phyloP scores from a whole-genome alignment of 2,888 invertebrate species.

The Lacanobia oleracea region DNA sequence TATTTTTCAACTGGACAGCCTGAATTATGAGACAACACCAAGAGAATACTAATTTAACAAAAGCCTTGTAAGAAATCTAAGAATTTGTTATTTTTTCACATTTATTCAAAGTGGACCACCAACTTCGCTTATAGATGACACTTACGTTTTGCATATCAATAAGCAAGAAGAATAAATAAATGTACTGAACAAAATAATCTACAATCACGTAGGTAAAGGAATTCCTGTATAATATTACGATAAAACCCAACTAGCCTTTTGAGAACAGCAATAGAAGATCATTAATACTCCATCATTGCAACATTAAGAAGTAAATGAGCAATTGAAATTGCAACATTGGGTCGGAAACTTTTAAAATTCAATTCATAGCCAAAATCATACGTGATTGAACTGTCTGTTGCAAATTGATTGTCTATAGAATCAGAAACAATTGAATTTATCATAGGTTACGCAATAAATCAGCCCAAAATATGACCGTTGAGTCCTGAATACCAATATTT shows the following conservation, averaged over 20 bases:
- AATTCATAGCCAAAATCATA: conserved; percentile 44
- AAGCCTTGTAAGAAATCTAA: conserved; percentile 37
- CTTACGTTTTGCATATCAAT: conserved; percentile 54
- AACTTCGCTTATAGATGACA: conserved; percentile 45
- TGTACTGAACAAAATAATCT: conserved; percentile 25
- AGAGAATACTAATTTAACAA: conserved; percentile 57
- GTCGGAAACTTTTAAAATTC: conserved; percentile 60
- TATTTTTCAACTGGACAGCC: conserved; percentile 25
- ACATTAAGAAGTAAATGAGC: conserved; percentile 56
- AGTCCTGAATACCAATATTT: conserved; percentile 61
- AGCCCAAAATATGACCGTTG: conserved; percentile 47
- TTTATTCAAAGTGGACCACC: conserved; percentile 60
- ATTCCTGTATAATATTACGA: conserved; percentile 53
- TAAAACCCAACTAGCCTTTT: conserved; percentile 42
- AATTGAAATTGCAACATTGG: conserved; percentile 50
- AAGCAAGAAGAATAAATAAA: conserved; percentile 33
- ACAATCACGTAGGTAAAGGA: conserved; percentile 39
- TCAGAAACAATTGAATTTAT: conserved; percentile 51
- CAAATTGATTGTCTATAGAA: conserved; percentile 54
- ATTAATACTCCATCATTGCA: conserved; percentile 51
- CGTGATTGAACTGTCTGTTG: conserved; percentile 61
- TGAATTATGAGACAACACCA: conserved; percentile 45
- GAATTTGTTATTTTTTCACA: conserved; percentile 47
- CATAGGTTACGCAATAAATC: conserved; percentile 54
- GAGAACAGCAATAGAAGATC: conserved; percentile 28